These are phyloP conservation scores for Lepidurus packardi DNA, from an alignment of 1,140 invertebrate genomes.

Conservation along the genomic window DNA sequence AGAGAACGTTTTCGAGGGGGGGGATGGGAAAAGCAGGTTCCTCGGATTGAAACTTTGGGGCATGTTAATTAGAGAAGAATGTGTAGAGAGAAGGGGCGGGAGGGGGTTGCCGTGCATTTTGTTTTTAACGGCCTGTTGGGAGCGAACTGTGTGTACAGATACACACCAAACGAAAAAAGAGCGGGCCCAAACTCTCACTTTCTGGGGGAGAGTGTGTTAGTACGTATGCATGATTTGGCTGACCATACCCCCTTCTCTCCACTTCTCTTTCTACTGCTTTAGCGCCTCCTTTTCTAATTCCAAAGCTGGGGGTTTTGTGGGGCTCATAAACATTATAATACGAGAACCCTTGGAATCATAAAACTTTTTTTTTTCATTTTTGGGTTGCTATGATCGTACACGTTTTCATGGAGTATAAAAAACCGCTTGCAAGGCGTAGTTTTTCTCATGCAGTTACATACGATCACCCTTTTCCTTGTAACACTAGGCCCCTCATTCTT, in stretches of 20 bases:
- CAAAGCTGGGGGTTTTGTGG: not conserved
- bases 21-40: too few relatives aligned
- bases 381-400: constrained; percentile 5
- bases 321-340: constrained; percentile 10
- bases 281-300: constrained; percentile 21
- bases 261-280: not conserved
- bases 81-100: not conserved
- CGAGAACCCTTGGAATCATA: constrained; percentile 21
- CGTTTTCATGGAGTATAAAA: constrained; percentile 19
- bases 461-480: constrained; percentile 10
- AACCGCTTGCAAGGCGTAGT: not conserved
- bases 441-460: constrained; percentile 20
- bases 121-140: not conserved
- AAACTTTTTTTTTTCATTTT: not conserved
- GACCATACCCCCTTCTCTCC: not conserved
- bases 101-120: not conserved
- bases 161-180: not conserved
- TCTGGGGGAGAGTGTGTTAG: not conserved
- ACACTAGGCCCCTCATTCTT: constrained; percentile 8
- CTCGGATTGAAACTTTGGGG: not conserved
- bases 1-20: too few relatives aligned
- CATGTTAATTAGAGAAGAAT: constrained; percentile 19
- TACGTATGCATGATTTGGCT: not conserved
- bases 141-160: not conserved
- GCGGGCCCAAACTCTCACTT: not conserved